Conservation (phyloP, 2,888 invertebrate genomes). For the Drosophila mettleri region DNA sequence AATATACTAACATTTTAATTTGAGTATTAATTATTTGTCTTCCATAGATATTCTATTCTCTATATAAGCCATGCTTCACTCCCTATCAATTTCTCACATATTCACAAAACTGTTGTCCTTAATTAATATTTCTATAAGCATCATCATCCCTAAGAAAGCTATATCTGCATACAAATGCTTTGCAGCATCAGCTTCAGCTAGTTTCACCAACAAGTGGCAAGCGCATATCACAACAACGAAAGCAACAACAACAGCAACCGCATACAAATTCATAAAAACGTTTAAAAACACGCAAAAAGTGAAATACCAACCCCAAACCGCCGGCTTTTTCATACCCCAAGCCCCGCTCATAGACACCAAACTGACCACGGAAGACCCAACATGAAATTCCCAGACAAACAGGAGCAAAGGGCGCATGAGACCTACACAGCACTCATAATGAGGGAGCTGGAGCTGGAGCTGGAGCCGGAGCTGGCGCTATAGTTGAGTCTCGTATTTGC, state of each 20-base stretch:
- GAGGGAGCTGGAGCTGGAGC: conserved; percentile 35
- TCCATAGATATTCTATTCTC: neutral
- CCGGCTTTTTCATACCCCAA: neutral
- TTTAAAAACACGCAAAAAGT: conserved; percentile 69
- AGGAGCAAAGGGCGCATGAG: conserved; percentile 11
- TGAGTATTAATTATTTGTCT: too few species aligned
- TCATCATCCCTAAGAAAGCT: neutral
- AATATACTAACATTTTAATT: too few species aligned
- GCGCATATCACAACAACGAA: conserved; percentile 40
- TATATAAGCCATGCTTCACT: neutral
- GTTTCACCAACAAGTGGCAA: conserved; percentile 62
- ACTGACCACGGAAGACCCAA: conserved; percentile 44
- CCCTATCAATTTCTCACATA: neutral
- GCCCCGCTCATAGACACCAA: neutral
- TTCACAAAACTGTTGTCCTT: neutral
- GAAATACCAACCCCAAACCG: conserved; percentile 23
- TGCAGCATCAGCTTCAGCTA: conserved; percentile 36
- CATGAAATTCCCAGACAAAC: conserved; percentile 74
- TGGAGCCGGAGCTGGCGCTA: neutral
- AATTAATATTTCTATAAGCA: conserved; percentile 14
- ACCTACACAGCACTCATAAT: conserved; percentile 55
- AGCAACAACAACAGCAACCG: conserved; percentile 23
- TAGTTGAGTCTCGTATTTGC: conserved; percentile 21
- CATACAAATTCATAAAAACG: conserved; percentile 68
- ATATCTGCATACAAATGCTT: conserved; percentile 16